Evolutionary conservation across 2,113 vertebrate species (phyloP).

Genomic region (Australoheros scitulus): DNA sequence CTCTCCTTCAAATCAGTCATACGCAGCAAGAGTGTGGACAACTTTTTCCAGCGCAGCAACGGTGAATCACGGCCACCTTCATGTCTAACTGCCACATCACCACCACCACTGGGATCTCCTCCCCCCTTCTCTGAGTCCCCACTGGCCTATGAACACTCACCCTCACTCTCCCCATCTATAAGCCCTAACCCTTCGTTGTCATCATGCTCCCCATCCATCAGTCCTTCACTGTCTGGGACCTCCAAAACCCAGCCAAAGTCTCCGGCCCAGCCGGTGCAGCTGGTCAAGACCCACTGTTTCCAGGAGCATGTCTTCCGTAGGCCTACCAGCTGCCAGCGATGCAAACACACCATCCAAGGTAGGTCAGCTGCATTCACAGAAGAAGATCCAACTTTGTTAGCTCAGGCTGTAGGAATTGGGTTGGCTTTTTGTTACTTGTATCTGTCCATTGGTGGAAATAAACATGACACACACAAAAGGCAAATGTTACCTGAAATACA

Average conservation of each 20-base stretch:
- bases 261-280: constrained; percentile 64
- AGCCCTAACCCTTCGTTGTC: constrained; percentile 74
- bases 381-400: background rate
- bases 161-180: constrained; percentile 66
- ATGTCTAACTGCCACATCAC: constrained; percentile 79
- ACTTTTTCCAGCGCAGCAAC: constrained; percentile 86
- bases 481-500: background rate
- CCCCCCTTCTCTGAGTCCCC: constrained; percentile 66
- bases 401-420: background rate
- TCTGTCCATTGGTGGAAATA: background rate
- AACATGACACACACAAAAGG: background rate
- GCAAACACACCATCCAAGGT: constrained; percentile 91
- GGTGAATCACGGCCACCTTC: constrained; percentile 79
- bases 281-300: constrained; percentile 86
- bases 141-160: constrained; percentile 72
- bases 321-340: constrained; percentile 85
- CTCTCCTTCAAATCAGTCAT: constrained; percentile 91
- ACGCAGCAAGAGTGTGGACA: constrained; percentile 91
- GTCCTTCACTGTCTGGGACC: constrained; percentile 58
- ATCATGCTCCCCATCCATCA: constrained; percentile 68
- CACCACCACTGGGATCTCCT: constrained; percentile 70
- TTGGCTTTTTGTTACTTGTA: background rate
- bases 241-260: constrained; percentile 64
- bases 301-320: constrained; percentile 91
- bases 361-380: constrained; percentile 30